A percentile compares a stretch with the other conserved stretches of the same genome.
Conservation (phyloP, 92 coral and sea anemone species). For the Diadumene lineata region DNA sequence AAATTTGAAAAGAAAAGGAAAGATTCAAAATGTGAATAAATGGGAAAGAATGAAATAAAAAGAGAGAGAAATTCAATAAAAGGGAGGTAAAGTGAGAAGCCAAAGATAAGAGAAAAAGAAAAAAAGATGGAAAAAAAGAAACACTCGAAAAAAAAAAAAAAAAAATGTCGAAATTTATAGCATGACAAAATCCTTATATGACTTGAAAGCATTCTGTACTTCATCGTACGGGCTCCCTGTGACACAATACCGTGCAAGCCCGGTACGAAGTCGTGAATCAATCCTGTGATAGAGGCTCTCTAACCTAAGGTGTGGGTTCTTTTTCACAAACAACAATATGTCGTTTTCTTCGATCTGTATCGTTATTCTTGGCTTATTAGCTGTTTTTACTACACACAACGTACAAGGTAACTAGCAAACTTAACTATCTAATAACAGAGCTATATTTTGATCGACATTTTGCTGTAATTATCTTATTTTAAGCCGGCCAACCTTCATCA, state of each 20-base stretch:
- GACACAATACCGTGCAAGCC: not conserved
- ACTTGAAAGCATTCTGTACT: too few species aligned
- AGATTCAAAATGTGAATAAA: not conserved
- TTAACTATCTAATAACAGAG: not conserved
- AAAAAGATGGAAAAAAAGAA: too few species aligned
- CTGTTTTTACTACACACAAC: not conserved
- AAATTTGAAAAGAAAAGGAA: too few species aligned
- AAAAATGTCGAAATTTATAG: too few species aligned
- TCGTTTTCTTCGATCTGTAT: not conserved
- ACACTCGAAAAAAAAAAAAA: too few species aligned
- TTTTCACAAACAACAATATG: constrained; percentile 26
- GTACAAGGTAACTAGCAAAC: constrained; percentile 11
- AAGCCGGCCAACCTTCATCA: not conserved
- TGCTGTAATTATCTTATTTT: not conserved
- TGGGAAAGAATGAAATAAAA: not conserved
- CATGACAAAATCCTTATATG: too few species aligned
- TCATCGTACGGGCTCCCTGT: constrained; percentile 12
- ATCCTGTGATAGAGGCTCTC: constrained; percentile 8
- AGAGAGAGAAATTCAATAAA: not conserved
- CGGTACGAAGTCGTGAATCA: too few species aligned
- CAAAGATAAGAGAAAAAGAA: too few species aligned
- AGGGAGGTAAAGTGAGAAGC: too few species aligned
- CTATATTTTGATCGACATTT: not conserved
- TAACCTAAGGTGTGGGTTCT: constrained; percentile 19
- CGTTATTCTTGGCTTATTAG: not conserved